Conservation (phyloP, 2,797 vertebrate species). For the Varecia variegata region DNA sequence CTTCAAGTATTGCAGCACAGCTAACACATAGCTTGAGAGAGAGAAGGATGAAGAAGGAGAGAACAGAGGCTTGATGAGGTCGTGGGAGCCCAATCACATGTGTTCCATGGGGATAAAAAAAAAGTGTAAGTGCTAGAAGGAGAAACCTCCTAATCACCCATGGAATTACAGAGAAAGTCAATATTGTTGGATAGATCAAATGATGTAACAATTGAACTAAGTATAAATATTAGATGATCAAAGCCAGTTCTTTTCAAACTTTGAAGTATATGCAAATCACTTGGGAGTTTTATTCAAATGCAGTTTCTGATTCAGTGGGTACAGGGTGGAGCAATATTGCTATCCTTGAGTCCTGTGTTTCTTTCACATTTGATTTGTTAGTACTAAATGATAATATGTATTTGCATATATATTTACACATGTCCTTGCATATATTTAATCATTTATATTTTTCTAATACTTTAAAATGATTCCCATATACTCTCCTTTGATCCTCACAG, state of each 20-base stretch:
- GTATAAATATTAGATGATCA: neutral
- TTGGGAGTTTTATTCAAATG: neutral
- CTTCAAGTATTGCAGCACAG: neutral
- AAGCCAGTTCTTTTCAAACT: neutral
- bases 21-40: neutral
- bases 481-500: neutral
- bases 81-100: neutral
- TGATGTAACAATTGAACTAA: neutral
- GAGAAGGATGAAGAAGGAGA: neutral
- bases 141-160: neutral
- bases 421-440: neutral
- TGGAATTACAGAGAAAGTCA: neutral
- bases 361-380: slow-evolving; percentile 33
- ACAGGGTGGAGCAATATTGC: neutral
- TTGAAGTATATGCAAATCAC: neutral
- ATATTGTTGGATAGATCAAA: neutral
- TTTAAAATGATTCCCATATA: slow-evolving; percentile 6
- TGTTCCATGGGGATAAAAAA: neutral
- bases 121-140: neutral
- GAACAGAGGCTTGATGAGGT: neutral
- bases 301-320: neutral
- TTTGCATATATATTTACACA: neutral
- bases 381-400: neutral
- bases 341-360: neutral
- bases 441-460: neutral